phyloP scores from a whole-genome alignment of 2,113 vertebrate genomes.

The Aramus guarauna region DNA sequence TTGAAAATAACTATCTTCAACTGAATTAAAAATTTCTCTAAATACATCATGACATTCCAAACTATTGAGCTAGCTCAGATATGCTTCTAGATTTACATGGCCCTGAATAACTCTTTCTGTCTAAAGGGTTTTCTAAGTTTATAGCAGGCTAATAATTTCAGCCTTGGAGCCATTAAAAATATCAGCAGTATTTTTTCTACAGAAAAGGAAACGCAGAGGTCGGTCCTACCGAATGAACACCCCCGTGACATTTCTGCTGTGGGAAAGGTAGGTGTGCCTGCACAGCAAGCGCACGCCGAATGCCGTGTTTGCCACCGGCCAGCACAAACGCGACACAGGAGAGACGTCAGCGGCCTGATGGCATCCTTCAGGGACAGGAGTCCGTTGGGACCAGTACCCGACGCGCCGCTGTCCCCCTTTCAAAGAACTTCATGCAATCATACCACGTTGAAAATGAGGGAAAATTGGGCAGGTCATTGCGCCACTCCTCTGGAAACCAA shows the following conservation, averaged over 20 bases:
- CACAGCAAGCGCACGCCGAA: neutral
- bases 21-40: slow-evolving; percentile 16
- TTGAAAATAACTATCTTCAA: slow-evolving; percentile 7
- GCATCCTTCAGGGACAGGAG: neutral
- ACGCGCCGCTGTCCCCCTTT: neutral
- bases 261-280: neutral
- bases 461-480: neutral
- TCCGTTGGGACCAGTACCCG: fast-evolving
- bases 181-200: neutral
- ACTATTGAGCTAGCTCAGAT: neutral
- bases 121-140: neutral
- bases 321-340: fast-evolving
- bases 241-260: neutral
- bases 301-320: neutral
- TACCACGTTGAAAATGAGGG: neutral
- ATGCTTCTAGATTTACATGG: neutral
- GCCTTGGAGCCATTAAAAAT: neutral
- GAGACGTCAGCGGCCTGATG: neutral
- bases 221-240: neutral
- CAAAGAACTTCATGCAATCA: neutral
- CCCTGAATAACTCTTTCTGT: neutral
- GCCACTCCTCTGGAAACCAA: neutral
- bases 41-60: neutral
- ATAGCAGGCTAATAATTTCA: neutral
- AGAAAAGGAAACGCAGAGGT: neutral